These are phyloP conservation scores for Lamproptera curius DNA, from an alignment of 2,888 invertebrate genomes.

Conservation along the genomic window DNA sequence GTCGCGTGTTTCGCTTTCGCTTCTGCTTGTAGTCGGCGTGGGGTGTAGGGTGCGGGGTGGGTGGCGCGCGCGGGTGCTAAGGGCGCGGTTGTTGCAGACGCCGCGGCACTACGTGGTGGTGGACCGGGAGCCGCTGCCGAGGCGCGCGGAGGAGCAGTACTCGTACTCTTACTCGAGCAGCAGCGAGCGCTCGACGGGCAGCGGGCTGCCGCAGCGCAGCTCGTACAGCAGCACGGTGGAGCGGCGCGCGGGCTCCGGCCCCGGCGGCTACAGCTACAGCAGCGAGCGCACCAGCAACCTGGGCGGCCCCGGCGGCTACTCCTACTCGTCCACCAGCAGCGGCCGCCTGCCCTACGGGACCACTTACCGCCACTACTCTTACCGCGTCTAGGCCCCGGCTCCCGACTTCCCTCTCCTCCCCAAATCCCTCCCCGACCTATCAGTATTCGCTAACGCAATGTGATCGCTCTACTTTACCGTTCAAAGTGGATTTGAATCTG, in stretches of 20 bases:
- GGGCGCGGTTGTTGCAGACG: constrained; percentile 84
- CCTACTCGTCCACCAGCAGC: constrained; percentile 87
- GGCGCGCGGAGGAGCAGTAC: constrained; percentile 89
- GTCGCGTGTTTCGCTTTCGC: constrained; percentile 70
- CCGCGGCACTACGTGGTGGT: constrained; percentile 93
- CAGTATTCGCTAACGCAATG: constrained; percentile 71
- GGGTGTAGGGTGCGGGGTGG: too few species aligned
- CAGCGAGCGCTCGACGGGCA: constrained; percentile 70
- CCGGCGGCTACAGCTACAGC: constrained; percentile 87
- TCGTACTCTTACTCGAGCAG: constrained; percentile 88
- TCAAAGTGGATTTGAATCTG: constrained; percentile 62
- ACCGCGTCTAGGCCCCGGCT: constrained; percentile 84
- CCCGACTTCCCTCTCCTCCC: constrained; percentile 36
- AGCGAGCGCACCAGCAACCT: constrained; percentile 85
- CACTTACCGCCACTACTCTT: constrained; percentile 90
- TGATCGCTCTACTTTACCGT: constrained; percentile 67
- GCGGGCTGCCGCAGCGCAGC: constrained; percentile 78
- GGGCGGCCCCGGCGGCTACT: constrained; percentile 90
- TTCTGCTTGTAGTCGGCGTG: constrained; percentile 63
- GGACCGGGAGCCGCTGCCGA: constrained; percentile 84
- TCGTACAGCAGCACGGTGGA: constrained; percentile 84
- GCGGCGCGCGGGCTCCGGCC: constrained; percentile 82
- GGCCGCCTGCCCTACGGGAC: constrained; percentile 91
- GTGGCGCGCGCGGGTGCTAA: constrained; percentile 43
- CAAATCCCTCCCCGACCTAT: constrained; percentile 46